These are phyloP conservation scores for Dendrophyllia cribrosa DNA, from an alignment of 64 coral and sea anemone genomes.

Conservation along the genomic window DNA sequence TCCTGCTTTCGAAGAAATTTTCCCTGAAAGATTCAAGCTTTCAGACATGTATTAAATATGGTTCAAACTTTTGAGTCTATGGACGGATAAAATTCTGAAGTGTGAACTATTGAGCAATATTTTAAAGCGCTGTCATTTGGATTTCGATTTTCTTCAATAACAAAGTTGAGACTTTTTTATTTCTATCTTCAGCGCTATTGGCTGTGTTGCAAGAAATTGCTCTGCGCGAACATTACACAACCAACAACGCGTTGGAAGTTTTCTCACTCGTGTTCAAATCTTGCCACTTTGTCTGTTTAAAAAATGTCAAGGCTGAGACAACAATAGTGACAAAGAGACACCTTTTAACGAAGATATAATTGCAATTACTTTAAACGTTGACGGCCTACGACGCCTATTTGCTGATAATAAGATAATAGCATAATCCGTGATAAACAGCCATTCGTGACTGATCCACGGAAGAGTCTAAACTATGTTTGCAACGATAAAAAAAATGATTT, in stretches of 20 bases:
- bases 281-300: constrained; percentile 5
- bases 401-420: constrained; percentile 15
- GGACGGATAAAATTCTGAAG: background rate
- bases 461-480: background rate
- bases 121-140: too few species aligned
- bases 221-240: too few species aligned
- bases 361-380: constrained; percentile 46
- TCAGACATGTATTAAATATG: background rate
- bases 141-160: too few species aligned
- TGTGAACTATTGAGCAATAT: too few species aligned
- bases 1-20: background rate
- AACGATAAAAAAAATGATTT: background rate
- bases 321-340: constrained; percentile 5
- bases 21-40: background rate
- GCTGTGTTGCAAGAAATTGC: too few species aligned
- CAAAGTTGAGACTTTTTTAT: too few species aligned
- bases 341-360: constrained; percentile 37
- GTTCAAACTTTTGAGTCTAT: background rate
- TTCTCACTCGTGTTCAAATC: background rate
- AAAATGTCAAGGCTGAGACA: constrained; percentile 2
- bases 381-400: background rate
- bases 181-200: too few species aligned
- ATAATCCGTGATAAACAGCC: constrained; percentile 46
- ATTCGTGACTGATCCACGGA: background rate
- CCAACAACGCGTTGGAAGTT: too few species aligned